Conservation (phyloP, 1,140 invertebrate genomes). For the Eupeodes corollae region DNA sequence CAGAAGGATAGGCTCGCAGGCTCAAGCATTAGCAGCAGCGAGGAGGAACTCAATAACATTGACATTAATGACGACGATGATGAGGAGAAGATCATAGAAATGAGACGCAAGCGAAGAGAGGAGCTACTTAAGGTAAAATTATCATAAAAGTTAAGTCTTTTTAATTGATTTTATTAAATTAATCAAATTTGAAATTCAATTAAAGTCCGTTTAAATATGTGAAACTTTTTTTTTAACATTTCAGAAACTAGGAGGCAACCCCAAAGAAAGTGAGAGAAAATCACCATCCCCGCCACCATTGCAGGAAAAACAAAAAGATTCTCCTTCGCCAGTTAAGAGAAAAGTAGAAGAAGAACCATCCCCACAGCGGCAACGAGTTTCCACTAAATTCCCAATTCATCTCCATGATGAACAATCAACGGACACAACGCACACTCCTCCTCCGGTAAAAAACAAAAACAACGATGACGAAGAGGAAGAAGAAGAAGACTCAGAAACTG, state of each 20-base stretch:
- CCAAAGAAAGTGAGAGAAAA: too few species aligned
- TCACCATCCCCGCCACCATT: too few species aligned
- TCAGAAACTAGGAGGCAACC: neutral
- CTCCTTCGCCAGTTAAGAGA: too few species aligned
- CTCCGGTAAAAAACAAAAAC: neutral
- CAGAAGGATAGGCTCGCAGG: slow-evolving; percentile 50
- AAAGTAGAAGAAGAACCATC: too few species aligned
- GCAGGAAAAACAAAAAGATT: too few species aligned
- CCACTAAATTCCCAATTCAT: too few species aligned
- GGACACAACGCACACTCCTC: neutral
- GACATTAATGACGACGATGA: slow-evolving; percentile 86
- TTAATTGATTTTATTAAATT: too few species aligned
- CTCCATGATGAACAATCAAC: too few species aligned
- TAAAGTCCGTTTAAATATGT: too few species aligned
- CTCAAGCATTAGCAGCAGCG: slow-evolving; percentile 44
- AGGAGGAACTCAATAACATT: slow-evolving; percentile 53
- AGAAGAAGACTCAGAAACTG: neutral
- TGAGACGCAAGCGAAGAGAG: slow-evolving; percentile 76
- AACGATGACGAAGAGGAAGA: neutral
- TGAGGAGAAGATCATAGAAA: slow-evolving; percentile 88
- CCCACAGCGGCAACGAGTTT: too few species aligned
- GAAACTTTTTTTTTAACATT: neutral
- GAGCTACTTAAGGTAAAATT: slow-evolving; percentile 75
- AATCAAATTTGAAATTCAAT: too few species aligned
- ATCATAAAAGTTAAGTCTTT: neutral